Evolutionary conservation across 1,140 invertebrate species (phyloP), one percentile per base, ranked within the genome.

Genomic region (Reticulitermes speratus): DNA sequence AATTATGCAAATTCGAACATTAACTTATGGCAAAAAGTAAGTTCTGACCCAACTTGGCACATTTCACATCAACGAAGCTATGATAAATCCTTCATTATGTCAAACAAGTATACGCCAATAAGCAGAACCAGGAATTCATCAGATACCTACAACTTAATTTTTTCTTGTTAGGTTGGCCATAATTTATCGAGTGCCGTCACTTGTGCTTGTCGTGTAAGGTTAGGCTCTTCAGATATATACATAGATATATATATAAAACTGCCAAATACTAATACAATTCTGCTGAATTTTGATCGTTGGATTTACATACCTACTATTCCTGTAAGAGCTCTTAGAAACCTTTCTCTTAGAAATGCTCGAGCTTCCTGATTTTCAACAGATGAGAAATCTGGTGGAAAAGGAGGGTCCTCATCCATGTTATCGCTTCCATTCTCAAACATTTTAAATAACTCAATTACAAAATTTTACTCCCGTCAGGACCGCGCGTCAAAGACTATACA

Each of bases 271-370:
- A 65, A 59, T 69, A n/a, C 19, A 85, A 86, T 23, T 52, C 9
- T 38, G 45, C 85, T 83, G 32, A 48, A 32, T 23, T 30, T 5
- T 38, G 38, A 38, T 38, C 38, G 38, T 23, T 16, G 86, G 84
- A 38, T 48, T 44, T 52, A 85, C 89, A 88, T 89, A 91, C 91
- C 91, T 86, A 91, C 89, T 86, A 91, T 89, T 82, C 90, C 91
- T 32, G 90, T 91, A 83, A 92, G 88, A 45, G 91, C 88, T 86
- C 91, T 87, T 12, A 92, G 88, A 88, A 91, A 92, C 87, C 91
- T 88, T 89, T 92, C 91, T 3, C 91, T 89, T 65, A 92, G 86
- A 89, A 90, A 91, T 30, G 91, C 88, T 59, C 91, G 90, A 16
- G 91, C 90, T 84, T 90, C 89, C 87, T 92, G 91, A 86, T 90